Evolutionary conservation across 2,797 vertebrate species (phyloP).

Genomic region (Parambassis ranga): DNA sequence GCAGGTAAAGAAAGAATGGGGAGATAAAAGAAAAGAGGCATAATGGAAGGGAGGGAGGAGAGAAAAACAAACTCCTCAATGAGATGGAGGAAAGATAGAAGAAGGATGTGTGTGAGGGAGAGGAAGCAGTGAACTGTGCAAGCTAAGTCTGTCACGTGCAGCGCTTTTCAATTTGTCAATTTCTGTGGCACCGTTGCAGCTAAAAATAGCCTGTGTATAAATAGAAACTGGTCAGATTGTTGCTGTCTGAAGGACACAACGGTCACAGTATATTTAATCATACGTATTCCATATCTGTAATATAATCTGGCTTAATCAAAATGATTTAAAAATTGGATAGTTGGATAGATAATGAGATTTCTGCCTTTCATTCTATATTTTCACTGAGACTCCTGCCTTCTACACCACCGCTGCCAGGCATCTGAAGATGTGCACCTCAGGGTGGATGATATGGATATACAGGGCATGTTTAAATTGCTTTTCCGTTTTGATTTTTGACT

Average conservation of each 20-base stretch:
- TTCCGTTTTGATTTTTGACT: neutral
- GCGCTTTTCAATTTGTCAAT: constrained; percentile 77
- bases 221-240: constrained; percentile 54
- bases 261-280: neutral
- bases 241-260: constrained; percentile 31
- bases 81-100: constrained; percentile 4
- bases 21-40: constrained; percentile 17
- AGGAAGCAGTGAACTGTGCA: constrained; percentile 11
- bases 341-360: neutral
- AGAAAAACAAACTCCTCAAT: constrained; percentile 31
- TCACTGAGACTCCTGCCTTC: neutral
- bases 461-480: constrained; percentile 26
- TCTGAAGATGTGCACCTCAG: neutral
- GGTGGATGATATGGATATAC: constrained; percentile 3
- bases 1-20: constrained; percentile 35
- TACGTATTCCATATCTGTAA: neutral
- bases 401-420: neutral
- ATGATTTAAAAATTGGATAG: neutral
- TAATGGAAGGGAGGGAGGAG: constrained; percentile 8
- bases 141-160: constrained; percentile 59
- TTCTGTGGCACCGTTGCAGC: constrained; percentile 89
- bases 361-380: neutral
- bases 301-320: constrained; percentile 8
- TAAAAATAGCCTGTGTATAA: constrained; percentile 84
- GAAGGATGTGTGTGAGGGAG: neutral